Percentiles rank a stretch among this genome's conserved stretches.
Conservation (phyloP, 2,797 vertebrate genomes). For the Tiaroga cobitis region DNA sequence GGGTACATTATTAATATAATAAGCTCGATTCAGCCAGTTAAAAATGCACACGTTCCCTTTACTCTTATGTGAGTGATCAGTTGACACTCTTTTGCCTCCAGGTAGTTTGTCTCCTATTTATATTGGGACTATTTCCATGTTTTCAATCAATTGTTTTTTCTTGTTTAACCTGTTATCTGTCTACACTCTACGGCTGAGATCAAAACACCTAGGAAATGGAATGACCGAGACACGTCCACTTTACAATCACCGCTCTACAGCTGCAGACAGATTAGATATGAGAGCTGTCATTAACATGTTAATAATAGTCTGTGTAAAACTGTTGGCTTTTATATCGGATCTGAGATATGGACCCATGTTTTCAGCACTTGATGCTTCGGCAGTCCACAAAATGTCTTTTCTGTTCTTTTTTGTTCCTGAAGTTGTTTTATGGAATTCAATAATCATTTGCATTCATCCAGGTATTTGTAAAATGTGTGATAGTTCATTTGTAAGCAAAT, state of each 20-base stretch:
- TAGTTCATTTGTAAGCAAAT: neutral
- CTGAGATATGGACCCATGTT: neutral
- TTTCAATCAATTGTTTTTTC: neutral
- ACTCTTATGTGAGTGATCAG: neutral
- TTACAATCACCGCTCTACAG: neutral
- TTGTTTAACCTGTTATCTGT: neutral
- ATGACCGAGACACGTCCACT: neutral
- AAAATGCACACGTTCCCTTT: neutral
- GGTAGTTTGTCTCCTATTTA: neutral
- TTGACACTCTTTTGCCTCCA: neutral
- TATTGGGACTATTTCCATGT: too few species aligned
- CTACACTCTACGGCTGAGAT: neutral
- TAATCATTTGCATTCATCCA: neutral
- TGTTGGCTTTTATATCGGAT: neutral
- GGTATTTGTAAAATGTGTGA: neutral
- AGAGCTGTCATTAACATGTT: neutral
- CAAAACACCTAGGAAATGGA: neutral
- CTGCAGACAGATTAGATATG: neutral
- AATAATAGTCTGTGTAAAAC: slow-evolving; percentile 8
- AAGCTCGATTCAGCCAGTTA: neutral
- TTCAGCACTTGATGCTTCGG: neutral
- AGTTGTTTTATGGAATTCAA: neutral
- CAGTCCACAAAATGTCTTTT: neutral
- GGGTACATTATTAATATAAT: neutral
- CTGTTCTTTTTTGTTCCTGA: neutral